Conservation (phyloP, 2,888 invertebrate species). For the Andrena trimmerana region DNA sequence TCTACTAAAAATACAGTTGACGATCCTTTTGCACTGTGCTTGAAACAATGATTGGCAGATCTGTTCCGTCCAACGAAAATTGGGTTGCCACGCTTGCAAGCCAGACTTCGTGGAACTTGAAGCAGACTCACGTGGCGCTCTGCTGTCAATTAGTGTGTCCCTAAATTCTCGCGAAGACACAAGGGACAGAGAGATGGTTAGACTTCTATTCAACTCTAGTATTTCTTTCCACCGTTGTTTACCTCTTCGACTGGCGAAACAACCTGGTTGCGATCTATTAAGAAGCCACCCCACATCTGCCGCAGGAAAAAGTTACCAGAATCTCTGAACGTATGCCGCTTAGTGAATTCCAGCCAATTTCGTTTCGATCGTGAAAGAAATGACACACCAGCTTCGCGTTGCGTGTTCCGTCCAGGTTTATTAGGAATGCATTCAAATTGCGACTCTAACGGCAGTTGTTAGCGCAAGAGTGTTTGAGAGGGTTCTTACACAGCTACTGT, state of each 20-base stretch:
- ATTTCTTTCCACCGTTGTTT: no score
- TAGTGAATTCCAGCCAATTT: background rate
- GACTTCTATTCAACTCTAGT: no score
- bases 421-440: background rate
- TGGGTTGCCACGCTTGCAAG: background rate
- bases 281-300: no score
- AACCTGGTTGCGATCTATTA: no score
- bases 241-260: no score
- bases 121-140: background rate
- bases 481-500: background rate
- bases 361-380: background rate
- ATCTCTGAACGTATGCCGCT: background rate
- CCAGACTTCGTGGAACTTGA: background rate
- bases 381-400: conserved; percentile 2
- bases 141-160: no score
- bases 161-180: no score
- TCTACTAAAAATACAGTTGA: background rate
- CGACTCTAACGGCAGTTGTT: background rate
- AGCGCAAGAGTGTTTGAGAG: background rate
- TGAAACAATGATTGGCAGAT: background rate
- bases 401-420: conserved; percentile 2
- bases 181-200: no score
- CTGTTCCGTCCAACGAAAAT: conserved; percentile 29
- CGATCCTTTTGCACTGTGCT: background rate
- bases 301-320: no score